Evolutionary conservation across 2,888 invertebrate genomes (phyloP).

Genomic region (Leptinotarsa peninsularis): DNA sequence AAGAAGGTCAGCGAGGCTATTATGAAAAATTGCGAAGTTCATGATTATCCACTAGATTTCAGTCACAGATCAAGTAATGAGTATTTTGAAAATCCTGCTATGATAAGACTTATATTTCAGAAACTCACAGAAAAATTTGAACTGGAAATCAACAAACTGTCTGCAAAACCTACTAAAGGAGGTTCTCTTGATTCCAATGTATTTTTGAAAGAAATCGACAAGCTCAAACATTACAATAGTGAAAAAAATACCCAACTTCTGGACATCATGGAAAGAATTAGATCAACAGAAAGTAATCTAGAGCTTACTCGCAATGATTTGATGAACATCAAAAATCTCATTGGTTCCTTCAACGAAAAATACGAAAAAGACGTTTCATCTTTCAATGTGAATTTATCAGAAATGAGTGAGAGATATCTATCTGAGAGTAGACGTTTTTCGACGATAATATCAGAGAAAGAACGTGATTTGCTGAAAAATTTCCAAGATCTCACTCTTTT

Average conservation of each 20-base stretch:
- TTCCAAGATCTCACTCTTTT: not conserved
- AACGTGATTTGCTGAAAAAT: not conserved
- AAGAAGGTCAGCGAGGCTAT: not conserved
- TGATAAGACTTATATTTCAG: not conserved
- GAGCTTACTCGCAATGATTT: not conserved
- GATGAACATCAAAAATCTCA: not conserved
- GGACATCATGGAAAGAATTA: not conserved
- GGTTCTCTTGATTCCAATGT: not conserved
- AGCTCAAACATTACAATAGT: not conserved
- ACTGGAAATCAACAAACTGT: not conserved
- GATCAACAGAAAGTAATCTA: not conserved
- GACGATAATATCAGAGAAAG: not conserved
- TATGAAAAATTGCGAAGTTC: constrained; percentile 2
- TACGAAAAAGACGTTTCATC: not conserved
- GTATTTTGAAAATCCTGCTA: constrained; percentile 3
- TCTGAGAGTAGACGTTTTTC: not conserved
- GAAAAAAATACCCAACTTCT: not conserved
- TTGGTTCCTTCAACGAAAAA: not conserved
- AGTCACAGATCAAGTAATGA: not conserved
- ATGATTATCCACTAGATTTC: constrained; percentile 11
- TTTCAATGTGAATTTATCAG: not conserved
- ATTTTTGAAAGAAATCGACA: not conserved
- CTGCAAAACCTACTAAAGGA: not conserved
- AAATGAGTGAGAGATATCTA: not conserved
- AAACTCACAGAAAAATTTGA: not conserved